Conservation (phyloP, 2,797 vertebrate genomes). For the Diglossa cyanea region DNA sequence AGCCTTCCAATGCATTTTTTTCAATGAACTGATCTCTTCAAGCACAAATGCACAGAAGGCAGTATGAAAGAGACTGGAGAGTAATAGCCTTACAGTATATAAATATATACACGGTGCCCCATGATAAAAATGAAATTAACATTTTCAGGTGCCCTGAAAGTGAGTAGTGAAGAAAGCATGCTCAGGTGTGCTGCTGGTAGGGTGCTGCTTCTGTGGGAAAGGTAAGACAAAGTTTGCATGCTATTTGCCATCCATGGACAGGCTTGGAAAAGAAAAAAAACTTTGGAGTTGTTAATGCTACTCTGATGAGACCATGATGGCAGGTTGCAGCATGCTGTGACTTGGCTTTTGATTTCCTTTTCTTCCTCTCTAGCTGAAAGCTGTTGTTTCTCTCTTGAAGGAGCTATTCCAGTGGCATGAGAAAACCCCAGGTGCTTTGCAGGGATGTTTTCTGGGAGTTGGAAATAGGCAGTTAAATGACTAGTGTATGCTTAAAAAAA, state of each 20-base stretch:
- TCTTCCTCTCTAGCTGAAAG: neutral
- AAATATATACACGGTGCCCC: neutral
- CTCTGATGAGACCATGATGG: neutral
- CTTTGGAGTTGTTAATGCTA: neutral
- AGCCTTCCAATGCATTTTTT: conserved; percentile 3
- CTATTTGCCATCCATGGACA: neutral
- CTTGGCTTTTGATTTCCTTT: neutral
- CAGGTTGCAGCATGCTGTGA: neutral
- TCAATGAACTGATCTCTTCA: neutral
- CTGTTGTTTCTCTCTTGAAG: neutral
- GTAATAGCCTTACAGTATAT: neutral
- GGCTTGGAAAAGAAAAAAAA: neutral
- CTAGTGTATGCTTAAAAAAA: neutral
- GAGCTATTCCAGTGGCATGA: neutral
- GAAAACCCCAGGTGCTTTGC: neutral
- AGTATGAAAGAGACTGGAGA: neutral
- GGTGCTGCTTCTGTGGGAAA: neutral
- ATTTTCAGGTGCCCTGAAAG: neutral
- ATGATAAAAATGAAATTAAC: neutral
- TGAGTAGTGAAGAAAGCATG: neutral
- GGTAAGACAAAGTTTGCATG: neutral
- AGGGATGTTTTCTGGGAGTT: neutral
- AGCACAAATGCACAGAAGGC: neutral
- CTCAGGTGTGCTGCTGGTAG: neutral
- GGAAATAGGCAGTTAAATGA: neutral